Base-by-base conservation (phyloP, 2,113 vertebrate species). In the Saimiri boliviensis region DNA sequence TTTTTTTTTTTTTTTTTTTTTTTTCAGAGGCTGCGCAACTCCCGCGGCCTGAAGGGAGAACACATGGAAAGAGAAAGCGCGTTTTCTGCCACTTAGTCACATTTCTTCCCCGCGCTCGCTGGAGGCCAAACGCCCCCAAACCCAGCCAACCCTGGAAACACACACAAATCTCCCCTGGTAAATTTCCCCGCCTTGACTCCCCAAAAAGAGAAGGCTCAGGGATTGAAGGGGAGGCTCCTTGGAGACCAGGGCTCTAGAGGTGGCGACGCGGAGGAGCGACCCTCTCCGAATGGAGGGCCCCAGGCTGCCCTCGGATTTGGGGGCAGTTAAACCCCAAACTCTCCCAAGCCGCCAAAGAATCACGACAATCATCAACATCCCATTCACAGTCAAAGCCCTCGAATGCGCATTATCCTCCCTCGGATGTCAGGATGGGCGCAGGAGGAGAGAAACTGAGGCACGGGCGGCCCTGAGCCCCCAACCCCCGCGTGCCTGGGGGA, bases 61-160 rank as follows among this genome's bases (percentile, higher is more conserved):
- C 49, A 79, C 32, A 80, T 70, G 37, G 30, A 79, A 86, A 86
- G 80, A 58, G 94, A 92, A 89, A 92, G 83, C 16, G 11, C 86
- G 56, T 96, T 96, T 96, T 89, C 92, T 70, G 56, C 47, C 84
- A 77, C 91, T 89, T 83, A 92, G 89, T 97, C 94, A 95, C 74
- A 56, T 91, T 79, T 83, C 91, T 93, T 86, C 79, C 60, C 71
- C 17, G 17, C 10, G 80, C 77, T 80, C 49, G 10, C 42, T 19
- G 47, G 89, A 93, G 85, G 82, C 96, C 94, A 96, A 94, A 93
- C 12, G n/a, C 94, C 95, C 96, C 91, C 58, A 90, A 93, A 37
- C 20, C 63, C 80, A 27, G 91, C 94, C 85, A 93, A 92, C 80
- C 77, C 84, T 83, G 2, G 16, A 77, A 89, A 96, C 76, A 95